A percentile compares a stretch with the other conserved stretches of the same genome.
These are phyloP conservation scores for Malurus alboscapulatus DNA, from an alignment of 2,113 vertebrate genomes.

Conservation along the genomic window DNA sequence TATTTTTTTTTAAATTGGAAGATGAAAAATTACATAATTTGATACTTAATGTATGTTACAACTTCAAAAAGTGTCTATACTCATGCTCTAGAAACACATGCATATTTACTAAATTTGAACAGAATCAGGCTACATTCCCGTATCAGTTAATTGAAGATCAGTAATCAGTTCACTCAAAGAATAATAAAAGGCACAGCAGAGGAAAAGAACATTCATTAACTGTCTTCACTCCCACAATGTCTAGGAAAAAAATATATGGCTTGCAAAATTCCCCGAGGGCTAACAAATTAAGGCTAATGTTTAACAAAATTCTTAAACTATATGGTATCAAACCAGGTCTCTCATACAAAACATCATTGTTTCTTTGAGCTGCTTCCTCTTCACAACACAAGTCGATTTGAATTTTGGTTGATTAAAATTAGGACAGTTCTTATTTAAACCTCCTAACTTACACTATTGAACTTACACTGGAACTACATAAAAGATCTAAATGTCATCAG, in stretches of 20 bases:
- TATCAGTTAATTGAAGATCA: neutral
- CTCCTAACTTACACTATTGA: neutral
- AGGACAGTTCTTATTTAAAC: neutral
- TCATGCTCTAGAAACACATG: neutral
- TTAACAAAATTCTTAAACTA: constrained; percentile 35
- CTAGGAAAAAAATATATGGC: neutral
- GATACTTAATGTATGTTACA: neutral
- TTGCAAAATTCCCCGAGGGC: neutral
- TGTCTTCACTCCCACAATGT: neutral
- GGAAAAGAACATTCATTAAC: neutral
- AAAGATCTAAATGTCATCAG: neutral
- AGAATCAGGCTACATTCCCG: neutral
- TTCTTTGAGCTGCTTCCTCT: constrained; percentile 9
- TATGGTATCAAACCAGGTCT: neutral
- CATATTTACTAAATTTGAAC: neutral
- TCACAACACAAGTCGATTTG: neutral
- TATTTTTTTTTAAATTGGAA: neutral
- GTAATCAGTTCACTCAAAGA: neutral
- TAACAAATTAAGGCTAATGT: constrained; percentile 22
- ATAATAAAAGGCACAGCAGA: neutral
- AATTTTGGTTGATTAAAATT: neutral
- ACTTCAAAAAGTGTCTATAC: neutral
- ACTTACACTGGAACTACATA: neutral
- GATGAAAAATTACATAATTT: neutral
- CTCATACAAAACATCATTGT: neutral